Evolutionary conservation across 1,140 invertebrate species (phyloP), one percentile per base, ranked within the genome.

Genomic region (Ericerus pela): DNA sequence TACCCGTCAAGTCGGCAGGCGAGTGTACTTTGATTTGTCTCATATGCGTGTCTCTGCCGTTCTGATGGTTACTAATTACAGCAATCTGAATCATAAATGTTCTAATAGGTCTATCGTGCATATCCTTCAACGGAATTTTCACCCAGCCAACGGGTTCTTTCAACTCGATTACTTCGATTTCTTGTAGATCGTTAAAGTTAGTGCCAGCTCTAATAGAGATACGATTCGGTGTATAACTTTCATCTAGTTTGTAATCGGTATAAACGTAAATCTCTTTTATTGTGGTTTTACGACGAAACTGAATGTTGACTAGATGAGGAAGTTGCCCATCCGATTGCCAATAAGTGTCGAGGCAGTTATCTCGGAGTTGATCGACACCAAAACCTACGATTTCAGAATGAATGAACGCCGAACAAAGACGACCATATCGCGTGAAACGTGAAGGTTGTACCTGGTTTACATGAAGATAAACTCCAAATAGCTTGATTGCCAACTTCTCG

Each of bases 271-370:
- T 87, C 71, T 96, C 88, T 57, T 85, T 81, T 16, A 99, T 84
- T 31, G 90, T 92, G 1, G 90, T 99, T 73, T 98, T 96, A 62
- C 86, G 78, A 61, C 88, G 81, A 69, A 99, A 99, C 65, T 98
- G 93, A 60, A 99, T 95, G 67, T 97, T 99, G 0, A 99, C 90
- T 59, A 96, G 73, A 72, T 99, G 96, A 5, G 96, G 96, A 57
- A 98, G 76, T 63, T 96, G 92, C 0, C 96, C 96, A 73, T 99
- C 96, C 0, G 94, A 97, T 68, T 99, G 96, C 96, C 96, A 99
- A 70, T 96, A 99, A 1, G 92, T 96, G 61, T 98, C 95, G 64
- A 88, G 82, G 53, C 87, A 85, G 69, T 95, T 88, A 70, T 98
- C 94, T 60, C 93, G 71, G 20, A 99, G 69, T 67, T 98, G 94